A percentile compares a stretch with the other conserved stretches of the same genome.
Evolutionary conservation across 2,797 vertebrate genomes (phyloP).

Genomic region (Spinus pinus): DNA sequence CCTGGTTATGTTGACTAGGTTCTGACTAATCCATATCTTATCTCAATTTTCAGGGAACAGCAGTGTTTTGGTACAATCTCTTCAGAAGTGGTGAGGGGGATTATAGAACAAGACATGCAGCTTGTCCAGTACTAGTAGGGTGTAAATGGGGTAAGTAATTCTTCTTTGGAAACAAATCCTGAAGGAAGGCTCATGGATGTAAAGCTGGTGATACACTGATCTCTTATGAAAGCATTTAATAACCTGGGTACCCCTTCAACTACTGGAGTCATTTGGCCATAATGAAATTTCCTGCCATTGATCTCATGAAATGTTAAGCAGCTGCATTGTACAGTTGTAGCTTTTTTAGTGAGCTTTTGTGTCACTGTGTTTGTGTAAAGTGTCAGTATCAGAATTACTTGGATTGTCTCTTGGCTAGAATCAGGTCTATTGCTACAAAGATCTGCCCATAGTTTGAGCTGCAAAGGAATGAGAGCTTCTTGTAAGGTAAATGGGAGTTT

Average conservation of each 20-base stretch:
- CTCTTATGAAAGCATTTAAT: neutral
- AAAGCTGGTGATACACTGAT: neutral
- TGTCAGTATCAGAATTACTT: neutral
- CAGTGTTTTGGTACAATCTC: conserved; percentile 98
- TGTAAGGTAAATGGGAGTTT: neutral
- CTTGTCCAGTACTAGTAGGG: conserved; percentile 95
- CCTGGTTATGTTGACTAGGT: neutral
- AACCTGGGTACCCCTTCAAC: neutral
- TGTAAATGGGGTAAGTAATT: conserved; percentile 95
- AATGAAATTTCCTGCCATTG: neutral
- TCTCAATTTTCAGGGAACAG: conserved; percentile 84
- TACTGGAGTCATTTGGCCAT: neutral
- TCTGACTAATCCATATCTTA: neutral
- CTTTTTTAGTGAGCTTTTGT: neutral
- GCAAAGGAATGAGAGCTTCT: neutral
- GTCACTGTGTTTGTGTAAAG: neutral
- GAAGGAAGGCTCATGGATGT: neutral
- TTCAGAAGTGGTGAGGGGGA: conserved; percentile 94
- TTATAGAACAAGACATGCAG: conserved; percentile 94
- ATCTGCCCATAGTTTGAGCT: neutral
- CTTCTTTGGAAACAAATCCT: neutral
- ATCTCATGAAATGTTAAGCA: neutral
- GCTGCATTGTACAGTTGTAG: neutral
- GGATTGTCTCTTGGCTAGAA: neutral
- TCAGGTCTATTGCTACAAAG: neutral